These are phyloP conservation scores for Chelidonichthys spinosus DNA, from an alignment of 2,797 vertebrate genomes.

Conservation along the genomic window DNA sequence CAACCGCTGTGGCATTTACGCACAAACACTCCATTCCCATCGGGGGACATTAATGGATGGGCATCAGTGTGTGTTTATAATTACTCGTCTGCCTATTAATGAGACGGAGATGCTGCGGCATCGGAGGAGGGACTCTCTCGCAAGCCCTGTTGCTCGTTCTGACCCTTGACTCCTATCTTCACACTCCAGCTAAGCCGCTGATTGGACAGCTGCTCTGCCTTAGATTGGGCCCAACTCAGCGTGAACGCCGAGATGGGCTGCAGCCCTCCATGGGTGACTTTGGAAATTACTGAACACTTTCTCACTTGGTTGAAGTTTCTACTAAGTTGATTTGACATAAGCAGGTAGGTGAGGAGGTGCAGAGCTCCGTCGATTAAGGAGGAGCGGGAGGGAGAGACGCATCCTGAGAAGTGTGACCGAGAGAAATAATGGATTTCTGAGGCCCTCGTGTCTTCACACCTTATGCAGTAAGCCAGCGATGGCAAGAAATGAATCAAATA, in stretches of 20 bases:
- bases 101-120: constrained; percentile 45
- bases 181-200: constrained; percentile 79
- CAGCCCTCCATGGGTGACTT: constrained; percentile 66
- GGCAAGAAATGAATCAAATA: constrained; percentile 51
- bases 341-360: constrained; percentile 57
- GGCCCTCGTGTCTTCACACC: constrained; percentile 27
- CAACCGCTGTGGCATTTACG: constrained; percentile 59
- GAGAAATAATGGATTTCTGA: constrained; percentile 67
- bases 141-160: constrained; percentile 61
- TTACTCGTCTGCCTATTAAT: constrained; percentile 69
- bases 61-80: constrained; percentile 61
- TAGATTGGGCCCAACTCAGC: constrained; percentile 71
- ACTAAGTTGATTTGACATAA: constrained; percentile 69
- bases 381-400: constrained; percentile 27
- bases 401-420: constrained; percentile 44
- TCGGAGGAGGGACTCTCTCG: constrained; percentile 49
- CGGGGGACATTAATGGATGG: constrained; percentile 65
- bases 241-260: constrained; percentile 73
- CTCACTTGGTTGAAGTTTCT: constrained; percentile 71
- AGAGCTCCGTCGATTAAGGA: constrained; percentile 33
- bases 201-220: constrained; percentile 80
- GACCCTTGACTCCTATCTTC: constrained; percentile 77
- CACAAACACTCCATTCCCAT: constrained; percentile 53
- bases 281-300: constrained; percentile 69
- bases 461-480: constrained; percentile 28